A percentile compares a stretch with the other conserved stretches of the same genome.
Evolutionary conservation across 2,888 invertebrate genomes (phyloP).

Genomic region (Cryptus armator): DNA sequence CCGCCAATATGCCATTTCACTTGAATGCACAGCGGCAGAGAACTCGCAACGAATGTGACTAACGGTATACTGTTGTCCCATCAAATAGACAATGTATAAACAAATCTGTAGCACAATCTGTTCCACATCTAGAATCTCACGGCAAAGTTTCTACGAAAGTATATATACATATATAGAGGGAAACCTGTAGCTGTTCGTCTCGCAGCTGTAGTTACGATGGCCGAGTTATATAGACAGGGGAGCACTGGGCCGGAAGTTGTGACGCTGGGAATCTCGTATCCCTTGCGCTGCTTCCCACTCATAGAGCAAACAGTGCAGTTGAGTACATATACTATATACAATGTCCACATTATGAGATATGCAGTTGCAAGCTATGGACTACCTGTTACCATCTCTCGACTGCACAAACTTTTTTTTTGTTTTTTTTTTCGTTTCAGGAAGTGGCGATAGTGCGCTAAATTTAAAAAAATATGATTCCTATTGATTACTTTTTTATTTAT

Average conservation of each 20-base stretch:
- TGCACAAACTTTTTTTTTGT: neutral
- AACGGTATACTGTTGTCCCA: neutral
- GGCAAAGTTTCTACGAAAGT: neutral
- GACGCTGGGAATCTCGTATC: constrained; percentile 54
- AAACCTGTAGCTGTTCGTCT: constrained; percentile 57
- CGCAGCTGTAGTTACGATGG: constrained; percentile 25
- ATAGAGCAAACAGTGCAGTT: neutral
- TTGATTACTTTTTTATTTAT: neutral
- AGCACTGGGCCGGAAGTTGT: constrained; percentile 52
- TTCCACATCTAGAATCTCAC: neutral
- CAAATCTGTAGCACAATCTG: constrained; percentile 6
- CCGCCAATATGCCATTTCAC: too few species aligned
- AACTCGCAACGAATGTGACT: too few species aligned
- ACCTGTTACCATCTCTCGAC: constrained; percentile 32
- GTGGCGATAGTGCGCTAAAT: neutral
- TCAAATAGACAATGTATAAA: constrained; percentile 2
- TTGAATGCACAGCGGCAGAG: too few species aligned
- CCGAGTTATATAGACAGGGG: constrained; percentile 30
- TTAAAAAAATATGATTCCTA: neutral
- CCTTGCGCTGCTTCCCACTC: constrained; percentile 7
- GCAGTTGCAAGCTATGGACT: constrained; percentile 44
- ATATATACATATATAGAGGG: constrained; percentile 29
- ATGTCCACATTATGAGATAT: constrained; percentile 22
- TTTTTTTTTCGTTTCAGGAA: constrained; percentile 33
- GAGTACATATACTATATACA: constrained; percentile 28